These are phyloP conservation scores for Patella depressa DNA, from an alignment of 2,888 invertebrate species.

Conservation along the genomic window DNA sequence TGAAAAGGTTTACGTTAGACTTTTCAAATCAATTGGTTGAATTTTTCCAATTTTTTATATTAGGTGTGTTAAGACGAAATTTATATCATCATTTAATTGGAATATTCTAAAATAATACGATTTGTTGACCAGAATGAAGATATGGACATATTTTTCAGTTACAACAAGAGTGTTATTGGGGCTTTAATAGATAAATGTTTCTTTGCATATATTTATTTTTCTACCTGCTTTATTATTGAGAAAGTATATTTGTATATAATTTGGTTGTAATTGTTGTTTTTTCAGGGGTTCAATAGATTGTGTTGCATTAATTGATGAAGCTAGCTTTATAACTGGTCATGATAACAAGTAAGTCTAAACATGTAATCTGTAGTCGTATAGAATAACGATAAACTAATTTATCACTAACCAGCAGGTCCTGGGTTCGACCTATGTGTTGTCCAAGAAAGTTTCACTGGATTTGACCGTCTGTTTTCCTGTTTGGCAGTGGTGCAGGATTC, in stretches of 20 bases:
- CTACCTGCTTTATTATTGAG: conserved; percentile 4
- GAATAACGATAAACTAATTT: no score
- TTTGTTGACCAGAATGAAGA: no score
- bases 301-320: conserved; percentile 91
- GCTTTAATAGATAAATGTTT: neutral
- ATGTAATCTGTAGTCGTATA: no score
- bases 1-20: no score
- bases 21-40: no score
- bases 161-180: no score
- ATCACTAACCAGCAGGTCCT: neutral
- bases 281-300: conserved; percentile 84
- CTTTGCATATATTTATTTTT: neutral
- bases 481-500: neutral
- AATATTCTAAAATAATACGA: no score
- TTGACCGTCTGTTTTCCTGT: neutral
- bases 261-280: conserved; percentile 18
- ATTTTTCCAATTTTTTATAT: no score
- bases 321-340: conserved; percentile 91
- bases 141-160: no score
- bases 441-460: neutral
- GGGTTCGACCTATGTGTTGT: neutral
- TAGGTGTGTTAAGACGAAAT: no score
- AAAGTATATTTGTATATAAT: no score
- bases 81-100: no score
- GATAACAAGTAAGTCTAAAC: conserved; percentile 83